Evolutionary conservation across 2,113 vertebrate genomes (phyloP).

Genomic region (Psammodynastes pulverulentus): DNA sequence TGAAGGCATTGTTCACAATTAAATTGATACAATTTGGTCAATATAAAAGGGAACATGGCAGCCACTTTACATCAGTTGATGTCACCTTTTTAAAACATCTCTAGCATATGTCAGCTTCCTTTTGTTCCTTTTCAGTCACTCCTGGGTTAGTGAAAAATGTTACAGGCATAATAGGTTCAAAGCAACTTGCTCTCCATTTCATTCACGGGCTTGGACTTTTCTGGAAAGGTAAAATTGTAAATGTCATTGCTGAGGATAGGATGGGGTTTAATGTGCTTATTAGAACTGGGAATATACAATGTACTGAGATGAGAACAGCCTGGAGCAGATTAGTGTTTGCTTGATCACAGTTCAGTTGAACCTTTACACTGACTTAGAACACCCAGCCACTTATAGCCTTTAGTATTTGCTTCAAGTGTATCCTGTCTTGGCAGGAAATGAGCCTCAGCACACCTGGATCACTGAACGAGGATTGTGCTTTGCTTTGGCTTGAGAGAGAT

Average conservation of each 20-base stretch:
- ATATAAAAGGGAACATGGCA: background rate
- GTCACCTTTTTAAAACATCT: background rate
- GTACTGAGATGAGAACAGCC: background rate
- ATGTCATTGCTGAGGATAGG: background rate
- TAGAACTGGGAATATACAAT: background rate
- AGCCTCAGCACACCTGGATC: background rate
- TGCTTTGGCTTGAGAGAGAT: background rate
- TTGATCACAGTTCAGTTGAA: background rate
- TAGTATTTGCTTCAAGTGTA: background rate
- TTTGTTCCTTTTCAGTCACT: background rate
- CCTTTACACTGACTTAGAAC: background rate
- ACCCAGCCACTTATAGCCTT: background rate
- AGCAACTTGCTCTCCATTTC: background rate
- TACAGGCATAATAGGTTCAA: background rate
- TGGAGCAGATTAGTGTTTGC: background rate
- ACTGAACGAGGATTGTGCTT: background rate
- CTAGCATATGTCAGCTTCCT: background rate
- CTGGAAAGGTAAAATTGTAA: too few relatives aligned
- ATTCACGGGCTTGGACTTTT: background rate
- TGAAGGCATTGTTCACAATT: background rate
- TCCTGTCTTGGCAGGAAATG: background rate
- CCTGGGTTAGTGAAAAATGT: background rate
- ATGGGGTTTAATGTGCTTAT: background rate
- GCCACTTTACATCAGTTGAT: background rate
- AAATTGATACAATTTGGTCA: background rate